These are phyloP conservation scores for Gracilinanus agilis DNA, from an alignment of 2,113 vertebrate species.

Conservation along the genomic window DNA sequence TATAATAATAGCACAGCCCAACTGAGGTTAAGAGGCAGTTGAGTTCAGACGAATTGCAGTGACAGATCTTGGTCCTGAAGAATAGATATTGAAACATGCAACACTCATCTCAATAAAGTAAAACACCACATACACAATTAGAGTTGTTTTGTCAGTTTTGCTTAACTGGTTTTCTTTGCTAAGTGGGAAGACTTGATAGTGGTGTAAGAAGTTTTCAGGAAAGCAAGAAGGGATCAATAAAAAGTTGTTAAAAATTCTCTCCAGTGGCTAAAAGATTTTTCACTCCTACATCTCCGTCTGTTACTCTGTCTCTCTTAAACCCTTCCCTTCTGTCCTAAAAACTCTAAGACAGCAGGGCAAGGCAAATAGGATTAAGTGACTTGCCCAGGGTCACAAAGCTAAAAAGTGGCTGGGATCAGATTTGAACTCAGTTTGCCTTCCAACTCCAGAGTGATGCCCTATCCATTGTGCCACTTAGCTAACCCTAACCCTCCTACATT, in stretches of 20 bases:
- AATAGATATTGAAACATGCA: neutral
- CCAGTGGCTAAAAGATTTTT: constrained; percentile 65
- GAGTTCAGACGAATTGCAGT: neutral
- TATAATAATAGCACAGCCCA: neutral
- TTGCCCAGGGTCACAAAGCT: too few relatives aligned
- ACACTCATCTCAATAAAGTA: neutral
- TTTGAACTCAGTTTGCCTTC: too few relatives aligned
- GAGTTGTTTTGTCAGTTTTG: neutral
- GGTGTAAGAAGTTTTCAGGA: neutral
- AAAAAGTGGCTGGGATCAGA: too few relatives aligned
- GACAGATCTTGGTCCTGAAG: neutral
- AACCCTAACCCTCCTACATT: constrained; percentile 17
- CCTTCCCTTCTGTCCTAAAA: too few relatives aligned
- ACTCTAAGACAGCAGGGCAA: too few relatives aligned
- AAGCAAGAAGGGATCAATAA: neutral
- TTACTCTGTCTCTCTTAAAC: too few relatives aligned
- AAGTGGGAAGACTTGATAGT: neutral
- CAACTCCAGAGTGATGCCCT: too few relatives aligned
- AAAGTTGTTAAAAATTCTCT: constrained; percentile 27
- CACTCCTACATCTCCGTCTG: constrained; percentile 48
- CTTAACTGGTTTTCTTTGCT: neutral
- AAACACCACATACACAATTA: neutral
- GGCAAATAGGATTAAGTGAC: too few relatives aligned
- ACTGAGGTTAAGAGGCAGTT: neutral
- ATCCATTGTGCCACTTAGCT: too few relatives aligned